Evolutionary conservation across 2,888 invertebrate species (phyloP).

Genomic region (Yponomeuta sedellus): DNA sequence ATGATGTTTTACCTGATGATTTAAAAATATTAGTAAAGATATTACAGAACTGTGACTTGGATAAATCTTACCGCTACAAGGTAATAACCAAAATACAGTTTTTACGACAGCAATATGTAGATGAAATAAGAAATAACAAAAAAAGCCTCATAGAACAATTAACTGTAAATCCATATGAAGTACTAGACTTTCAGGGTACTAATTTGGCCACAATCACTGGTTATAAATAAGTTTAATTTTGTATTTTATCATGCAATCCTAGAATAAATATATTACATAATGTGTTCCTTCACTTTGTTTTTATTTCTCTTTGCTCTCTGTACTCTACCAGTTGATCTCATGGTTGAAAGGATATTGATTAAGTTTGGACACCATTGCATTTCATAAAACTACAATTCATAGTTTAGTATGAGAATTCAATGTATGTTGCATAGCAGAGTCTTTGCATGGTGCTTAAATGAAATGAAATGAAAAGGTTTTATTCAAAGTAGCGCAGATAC

Average conservation of each 20-base stretch:
- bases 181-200: conserved; percentile 53
- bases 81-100: conserved; percentile 47
- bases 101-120: conserved; percentile 39
- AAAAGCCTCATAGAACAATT: conserved; percentile 42
- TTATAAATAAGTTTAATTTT: conserved; percentile 29
- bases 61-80: conserved; percentile 36
- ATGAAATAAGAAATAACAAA: conserved; percentile 48
- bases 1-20: conserved; percentile 41
- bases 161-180: conserved; percentile 44
- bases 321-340: no score
- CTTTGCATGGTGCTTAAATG: no score
- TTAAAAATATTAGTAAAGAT: conserved; percentile 38
- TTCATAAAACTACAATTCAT: no score
- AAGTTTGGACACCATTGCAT: no score
- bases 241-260: not conserved
- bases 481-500: no score
- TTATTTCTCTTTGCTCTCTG: no score
- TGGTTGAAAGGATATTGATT: no score
- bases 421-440: no score
- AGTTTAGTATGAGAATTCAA: no score
- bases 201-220: conserved; percentile 52
- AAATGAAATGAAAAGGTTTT: no score
- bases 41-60: conserved; percentile 38
- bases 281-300: no score
- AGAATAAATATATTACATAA: no score